Percentiles rank a stretch among this genome's conserved stretches.
Evolutionary conservation across 2,113 vertebrate species (phyloP).

Genomic region (Urocynchramus pylzowi): DNA sequence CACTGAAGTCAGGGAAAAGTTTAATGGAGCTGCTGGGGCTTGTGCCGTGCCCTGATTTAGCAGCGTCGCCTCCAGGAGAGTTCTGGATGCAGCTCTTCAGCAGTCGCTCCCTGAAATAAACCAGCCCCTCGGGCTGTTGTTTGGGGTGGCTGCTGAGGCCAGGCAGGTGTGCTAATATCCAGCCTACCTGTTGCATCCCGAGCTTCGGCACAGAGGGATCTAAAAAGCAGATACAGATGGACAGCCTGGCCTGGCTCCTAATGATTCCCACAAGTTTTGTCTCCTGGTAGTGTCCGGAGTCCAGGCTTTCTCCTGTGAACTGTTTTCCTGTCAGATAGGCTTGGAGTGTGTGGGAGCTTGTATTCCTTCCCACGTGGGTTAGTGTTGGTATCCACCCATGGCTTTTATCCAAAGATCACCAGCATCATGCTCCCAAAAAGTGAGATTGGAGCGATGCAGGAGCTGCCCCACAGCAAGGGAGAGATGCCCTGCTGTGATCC

Average conservation of each 20-base stretch:
- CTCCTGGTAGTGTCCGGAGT: accelerated
- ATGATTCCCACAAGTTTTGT: background rate
- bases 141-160: background rate
- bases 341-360: background rate
- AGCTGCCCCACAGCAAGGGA: background rate
- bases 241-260: background rate
- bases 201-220: accelerated
- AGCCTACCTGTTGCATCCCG: background rate
- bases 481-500: background rate
- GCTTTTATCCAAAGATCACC: background rate
- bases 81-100: background rate
- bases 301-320: background rate
- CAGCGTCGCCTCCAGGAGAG: background rate
- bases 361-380: background rate
- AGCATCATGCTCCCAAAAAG: background rate
- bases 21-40: background rate
- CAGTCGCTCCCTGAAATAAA: background rate
- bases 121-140: background rate
- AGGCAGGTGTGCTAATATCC: background rate
- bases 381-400: background rate
- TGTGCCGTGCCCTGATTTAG: background rate
- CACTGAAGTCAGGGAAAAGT: background rate
- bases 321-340: background rate
- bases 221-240: accelerated
- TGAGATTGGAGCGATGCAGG: background rate